Evolutionary conservation across 2,113 vertebrate genomes (phyloP), one percentile per base, ranked within the genome.

Genomic region (Eulemur rufifrons): DNA sequence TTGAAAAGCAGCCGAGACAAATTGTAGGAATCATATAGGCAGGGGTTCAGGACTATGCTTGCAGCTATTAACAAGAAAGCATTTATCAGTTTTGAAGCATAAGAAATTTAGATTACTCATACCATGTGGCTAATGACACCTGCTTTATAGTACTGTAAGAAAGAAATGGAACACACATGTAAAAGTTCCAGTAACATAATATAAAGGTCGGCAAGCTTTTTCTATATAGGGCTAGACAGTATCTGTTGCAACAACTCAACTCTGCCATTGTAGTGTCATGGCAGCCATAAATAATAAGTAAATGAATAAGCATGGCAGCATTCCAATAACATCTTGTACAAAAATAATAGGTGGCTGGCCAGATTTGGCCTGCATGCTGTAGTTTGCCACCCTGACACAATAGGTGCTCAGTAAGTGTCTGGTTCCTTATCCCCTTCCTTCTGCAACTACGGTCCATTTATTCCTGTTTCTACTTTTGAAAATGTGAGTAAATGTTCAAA

Each of bases 401-500:
- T 2, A 89, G 29, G 8, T 63, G 12, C 6, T 64, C 10, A 68
- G 0, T 83, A 96, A 77, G 8, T 42, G 9, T 68, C 37, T 56
- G 10, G 9, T 34, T 15, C 29, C 50, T 92, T 61, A 73, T 12
- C 34, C 15, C 20, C 32, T 66, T 76, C 12, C 15, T 82, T 86
- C 68, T 15, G 15, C 8, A 85, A 76, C 7, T 45, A n/a, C 81
- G 15, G 10, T 64, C 14, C 91, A 73, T 32, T 66, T 92, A 66
- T 84, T 93, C 34, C 82, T 82, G 5, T 17, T 96, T 95, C 42
- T 29, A 12, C 63, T 61, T 92, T 91, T 83, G 11, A 82, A 93
- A 95, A 77, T 64, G 9, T 32, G 5, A 85, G 29, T 47, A 59
- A 73, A 80, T 83, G 4, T 78, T 89, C 11, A 95, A 68, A 2